phyloP scores from a whole-genome alignment of 1,140 invertebrate genomes.

The Eurosta solidaginis region DNA sequence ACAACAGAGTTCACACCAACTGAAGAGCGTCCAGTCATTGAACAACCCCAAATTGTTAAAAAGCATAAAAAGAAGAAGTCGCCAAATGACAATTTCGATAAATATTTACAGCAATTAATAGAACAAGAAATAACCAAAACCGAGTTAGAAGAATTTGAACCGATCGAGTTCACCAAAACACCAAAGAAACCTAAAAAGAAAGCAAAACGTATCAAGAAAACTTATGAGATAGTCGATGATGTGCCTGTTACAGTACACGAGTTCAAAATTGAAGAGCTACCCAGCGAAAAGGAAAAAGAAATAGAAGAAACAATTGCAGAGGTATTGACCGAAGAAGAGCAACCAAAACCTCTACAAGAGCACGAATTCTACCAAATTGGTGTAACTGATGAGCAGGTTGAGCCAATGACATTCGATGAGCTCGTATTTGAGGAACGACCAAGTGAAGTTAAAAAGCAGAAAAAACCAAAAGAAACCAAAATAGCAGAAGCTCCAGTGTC shows the following conservation, averaged over 20 bases:
- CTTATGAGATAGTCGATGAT: constrained; percentile 42
- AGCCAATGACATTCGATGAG: constrained; percentile 33
- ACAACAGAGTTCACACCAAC: constrained; percentile 50
- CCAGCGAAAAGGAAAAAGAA: constrained; percentile 34
- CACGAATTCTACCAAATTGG: constrained; percentile 22
- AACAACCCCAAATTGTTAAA: constrained; percentile 38
- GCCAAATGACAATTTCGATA: constrained; percentile 51
- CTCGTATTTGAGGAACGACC: constrained; percentile 39
- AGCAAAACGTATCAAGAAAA: constrained; percentile 49
- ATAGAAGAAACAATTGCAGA: background rate
- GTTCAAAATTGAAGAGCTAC: constrained; percentile 45
- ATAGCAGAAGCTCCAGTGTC: constrained; percentile 41
- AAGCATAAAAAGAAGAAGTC: constrained; percentile 51
- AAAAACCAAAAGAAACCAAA: constrained; percentile 40
- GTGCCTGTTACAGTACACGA: constrained; percentile 49
- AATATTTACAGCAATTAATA: constrained; percentile 53
- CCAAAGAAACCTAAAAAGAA: constrained; percentile 54
- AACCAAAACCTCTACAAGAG: background rate
- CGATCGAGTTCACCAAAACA: constrained; percentile 51
- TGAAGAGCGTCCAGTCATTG: constrained; percentile 34
- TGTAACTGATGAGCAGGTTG: constrained; percentile 41
- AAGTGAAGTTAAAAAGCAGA: constrained; percentile 38
- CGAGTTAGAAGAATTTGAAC: constrained; percentile 57
- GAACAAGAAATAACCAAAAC: constrained; percentile 58
- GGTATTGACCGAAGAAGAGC: constrained; percentile 31